phyloP scores from a whole-genome alignment of 2,797 vertebrate genomes.

The Chaetodon trifasciatus region DNA sequence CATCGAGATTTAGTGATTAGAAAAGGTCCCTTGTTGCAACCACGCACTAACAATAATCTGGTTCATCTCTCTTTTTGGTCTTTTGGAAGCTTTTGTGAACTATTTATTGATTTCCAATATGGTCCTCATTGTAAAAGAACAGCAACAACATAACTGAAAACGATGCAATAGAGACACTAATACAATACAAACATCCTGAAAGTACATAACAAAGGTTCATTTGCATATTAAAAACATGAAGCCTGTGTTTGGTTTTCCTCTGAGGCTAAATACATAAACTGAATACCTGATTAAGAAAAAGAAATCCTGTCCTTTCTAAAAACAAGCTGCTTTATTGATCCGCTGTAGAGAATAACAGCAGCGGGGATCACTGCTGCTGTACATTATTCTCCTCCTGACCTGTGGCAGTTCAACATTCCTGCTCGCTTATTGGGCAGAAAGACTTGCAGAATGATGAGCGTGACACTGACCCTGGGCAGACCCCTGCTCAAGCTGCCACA shows the following conservation, averaged over 20 bases:
- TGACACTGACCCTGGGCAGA: constrained; percentile 65
- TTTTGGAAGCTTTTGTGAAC: background rate
- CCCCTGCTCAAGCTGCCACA: constrained; percentile 51
- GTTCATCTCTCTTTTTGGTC: background rate
- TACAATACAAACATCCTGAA: constrained; percentile 13
- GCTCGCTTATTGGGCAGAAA: constrained; percentile 67
- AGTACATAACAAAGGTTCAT: background rate
- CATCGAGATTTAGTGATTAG: background rate
- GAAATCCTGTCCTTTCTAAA: background rate
- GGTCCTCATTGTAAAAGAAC: constrained; percentile 22
- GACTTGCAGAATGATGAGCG: constrained; percentile 59
- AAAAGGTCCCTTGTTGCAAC: background rate
- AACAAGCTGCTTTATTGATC: background rate
- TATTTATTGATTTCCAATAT: constrained; percentile 28
- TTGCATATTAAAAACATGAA: constrained; percentile 5
- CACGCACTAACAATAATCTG: constrained; percentile 7
- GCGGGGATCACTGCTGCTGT: background rate
- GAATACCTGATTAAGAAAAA: constrained; percentile 6
- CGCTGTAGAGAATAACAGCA: background rate
- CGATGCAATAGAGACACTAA: background rate
- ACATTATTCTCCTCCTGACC: constrained; percentile 43
- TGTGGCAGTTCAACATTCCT: constrained; percentile 67
- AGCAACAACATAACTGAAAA: constrained; percentile 5
- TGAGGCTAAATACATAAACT: constrained; percentile 15
- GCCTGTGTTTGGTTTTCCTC: constrained; percentile 9